Evolutionary conservation across 2,797 vertebrate genomes (phyloP), one percentile per base, ranked within the genome.

Genomic region (Phalanger gymnotis): DNA sequence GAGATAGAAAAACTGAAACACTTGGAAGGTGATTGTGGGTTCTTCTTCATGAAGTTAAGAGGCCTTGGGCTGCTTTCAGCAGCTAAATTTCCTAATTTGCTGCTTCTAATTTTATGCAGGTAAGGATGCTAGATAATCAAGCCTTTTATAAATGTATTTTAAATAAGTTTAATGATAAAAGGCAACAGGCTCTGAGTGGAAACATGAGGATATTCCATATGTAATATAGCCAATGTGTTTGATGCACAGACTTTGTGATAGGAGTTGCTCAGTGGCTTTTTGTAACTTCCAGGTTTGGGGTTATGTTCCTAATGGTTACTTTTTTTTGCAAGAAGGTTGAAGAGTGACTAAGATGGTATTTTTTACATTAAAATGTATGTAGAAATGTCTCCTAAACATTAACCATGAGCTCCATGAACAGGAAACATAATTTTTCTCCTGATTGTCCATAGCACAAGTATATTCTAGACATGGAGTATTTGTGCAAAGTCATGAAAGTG

Each of bases 391-490:
- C 13, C 92, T 31, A n/a, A 11, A 90, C 92, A 55, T 61, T 94
- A 66, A 93, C 56, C 51, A 54, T 96, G 92, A 87, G 52, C 90
- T 22, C 87, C 58, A 56, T 51, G 34, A 91, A n/a, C 91, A 90
- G 53, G 16, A 2, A 53, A 56, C 52, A 10, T 91, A 93, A 96
- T 91, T 30, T 40, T 22, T 73, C 10, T 10, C 3, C 90, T n/a
- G 54, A 58, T 94, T 52, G 14, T 92, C 90, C 40, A 66, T 4
- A 51, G 57, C 51, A 54, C 31, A n/a, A 47, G 40, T 81, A 9
- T 81, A 47, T 47, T 47, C 40, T 81, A 47, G 40, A 13, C 40
- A 27, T 81, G 73, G 22, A 81, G 9, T 87, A 4, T 87, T 51
- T 87, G 40, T 51, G 7, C 10, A 27, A 81, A 87, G 40, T 51